Conservation (phyloP, 2,113 vertebrate genomes). For the Hymenochirus boettgeri region DNA sequence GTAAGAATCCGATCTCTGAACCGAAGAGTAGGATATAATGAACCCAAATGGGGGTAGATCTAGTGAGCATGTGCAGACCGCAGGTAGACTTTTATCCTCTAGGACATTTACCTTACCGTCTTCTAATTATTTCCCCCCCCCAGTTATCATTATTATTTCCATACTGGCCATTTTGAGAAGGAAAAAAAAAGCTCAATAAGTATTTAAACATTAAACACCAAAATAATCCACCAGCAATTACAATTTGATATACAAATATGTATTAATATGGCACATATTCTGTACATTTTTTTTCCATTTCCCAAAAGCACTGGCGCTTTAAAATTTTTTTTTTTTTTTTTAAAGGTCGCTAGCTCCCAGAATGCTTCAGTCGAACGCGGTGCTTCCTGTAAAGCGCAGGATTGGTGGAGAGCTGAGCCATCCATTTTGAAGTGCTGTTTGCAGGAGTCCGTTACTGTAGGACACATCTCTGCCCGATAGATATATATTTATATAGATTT, state of each 20-base stretch:
- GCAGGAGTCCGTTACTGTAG: constrained; percentile 52
- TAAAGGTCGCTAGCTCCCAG: constrained; percentile 36
- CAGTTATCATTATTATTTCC: too few relatives aligned
- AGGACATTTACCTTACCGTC: too few relatives aligned
- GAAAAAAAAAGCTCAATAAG: constrained; percentile 46
- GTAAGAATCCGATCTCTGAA: too few relatives aligned
- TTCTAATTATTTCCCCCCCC: too few relatives aligned
- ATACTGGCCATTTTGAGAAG: constrained; percentile 50
- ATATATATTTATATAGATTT: constrained; percentile 18
- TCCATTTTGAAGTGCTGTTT: constrained; percentile 49
- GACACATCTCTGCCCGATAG: constrained; percentile 41
- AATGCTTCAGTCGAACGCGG: constrained; percentile 52
- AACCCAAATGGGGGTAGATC: too few relatives aligned
- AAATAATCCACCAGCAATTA: constrained; percentile 49
- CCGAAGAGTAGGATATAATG: too few relatives aligned
- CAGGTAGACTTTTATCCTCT: too few relatives aligned
- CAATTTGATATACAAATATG: constrained; percentile 42
- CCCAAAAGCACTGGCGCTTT: constrained; percentile 50
- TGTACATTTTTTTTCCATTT: constrained; percentile 52
- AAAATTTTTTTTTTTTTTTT: too few relatives aligned
- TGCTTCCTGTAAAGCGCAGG: constrained; percentile 42
- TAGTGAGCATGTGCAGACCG: too few relatives aligned
- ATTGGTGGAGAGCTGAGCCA: constrained; percentile 36
- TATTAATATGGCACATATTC: constrained; percentile 54
- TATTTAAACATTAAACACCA: constrained; percentile 51